Evolutionary conservation across 1,140 invertebrate species (phyloP), one percentile per base, ranked within the genome.

Genomic region (Triops longicaudatus): DNA sequence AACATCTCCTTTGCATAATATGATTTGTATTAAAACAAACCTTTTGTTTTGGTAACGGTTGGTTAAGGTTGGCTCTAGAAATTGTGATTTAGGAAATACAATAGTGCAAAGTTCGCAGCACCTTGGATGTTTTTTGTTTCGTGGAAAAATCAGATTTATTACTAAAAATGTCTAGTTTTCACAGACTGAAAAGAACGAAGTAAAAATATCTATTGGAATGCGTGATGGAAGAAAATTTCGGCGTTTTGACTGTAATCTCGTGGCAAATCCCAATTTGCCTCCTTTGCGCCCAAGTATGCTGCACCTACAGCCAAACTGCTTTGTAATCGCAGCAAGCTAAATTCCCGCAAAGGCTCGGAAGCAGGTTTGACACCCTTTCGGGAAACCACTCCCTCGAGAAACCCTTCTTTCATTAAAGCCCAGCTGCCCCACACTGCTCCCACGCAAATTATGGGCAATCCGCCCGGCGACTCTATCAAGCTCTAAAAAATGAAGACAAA

Each of bases 381-480:
- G 9, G 71, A 79, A 71, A n/a, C 86, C 79, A 10, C 94, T 83
- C 76, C 89, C 85, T 0, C 79, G 1, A 88, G 81, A 79, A 93
- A 92, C 43, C 93, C 93, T 12, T 88, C 83, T 82, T 92, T 87
- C 74, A 98, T 82, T 1, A 92, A 86, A 1, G 89, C 82, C 96
- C 96, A 99, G 79, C 95, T 97, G 80, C 94, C 91, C 92, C 95
- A 99, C 0, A 99, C 95, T 0, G 96, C 98, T 1, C 97, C 97
- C 0, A 98, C 93, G 83, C 95, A 97, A 0, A 98, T 90, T 0
- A 98, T 88, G 42, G 91, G 90, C 0, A 97, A 82, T 9, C 94
- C 90, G 7, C 89, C 89, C 2, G 82, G 81, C 72, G 83, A 81
- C 4, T 88, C 81, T 72, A 86, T 84, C 71, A 91, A 81, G 78